Conservation (phyloP, 2,113 vertebrate genomes). For the Oxygymnocypris stewartii region DNA sequence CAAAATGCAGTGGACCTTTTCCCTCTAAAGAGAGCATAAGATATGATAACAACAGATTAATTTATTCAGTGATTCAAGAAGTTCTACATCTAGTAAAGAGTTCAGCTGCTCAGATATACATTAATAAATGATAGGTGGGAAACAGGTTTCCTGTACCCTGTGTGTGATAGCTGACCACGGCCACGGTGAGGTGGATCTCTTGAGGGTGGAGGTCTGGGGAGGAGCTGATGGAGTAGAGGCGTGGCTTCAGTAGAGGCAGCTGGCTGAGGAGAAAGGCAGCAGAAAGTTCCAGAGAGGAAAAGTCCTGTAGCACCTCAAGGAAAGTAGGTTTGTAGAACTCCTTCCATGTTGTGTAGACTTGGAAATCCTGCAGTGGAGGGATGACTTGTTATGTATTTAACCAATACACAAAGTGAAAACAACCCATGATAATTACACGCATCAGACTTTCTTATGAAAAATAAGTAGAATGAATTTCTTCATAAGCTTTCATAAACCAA, state of each 20-base stretch:
- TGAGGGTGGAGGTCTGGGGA: slow-evolving; percentile 72
- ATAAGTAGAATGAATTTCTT: not conserved
- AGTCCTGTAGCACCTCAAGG: slow-evolving; percentile 82
- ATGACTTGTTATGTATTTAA: not conserved
- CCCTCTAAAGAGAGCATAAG: slow-evolving; percentile 70
- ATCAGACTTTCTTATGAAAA: not conserved
- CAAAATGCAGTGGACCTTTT: slow-evolving; percentile 79
- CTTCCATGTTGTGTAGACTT: slow-evolving; percentile 81
- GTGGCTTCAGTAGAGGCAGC: slow-evolving; percentile 80
- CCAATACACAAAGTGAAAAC: not conserved
- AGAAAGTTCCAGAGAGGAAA: slow-evolving; percentile 75
- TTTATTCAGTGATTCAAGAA: not conserved
- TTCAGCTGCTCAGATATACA: not conserved
- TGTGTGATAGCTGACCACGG: slow-evolving; percentile 78
- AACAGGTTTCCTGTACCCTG: slow-evolving; percentile 67
- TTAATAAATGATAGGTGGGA: not conserved
- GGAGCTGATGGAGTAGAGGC: slow-evolving; percentile 86
- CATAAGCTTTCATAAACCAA: not conserved
- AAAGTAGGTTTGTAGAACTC: slow-evolving; percentile 75
- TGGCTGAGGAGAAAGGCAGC: slow-evolving; percentile 80
- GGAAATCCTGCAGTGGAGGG: slow-evolving; percentile 65
- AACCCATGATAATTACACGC: not conserved
- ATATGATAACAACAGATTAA: not conserved
- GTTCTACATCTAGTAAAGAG: not conserved
- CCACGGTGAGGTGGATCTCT: slow-evolving; percentile 82